Conservation (phyloP, 2,888 invertebrate species). For the Oxytorus armatus region DNA sequence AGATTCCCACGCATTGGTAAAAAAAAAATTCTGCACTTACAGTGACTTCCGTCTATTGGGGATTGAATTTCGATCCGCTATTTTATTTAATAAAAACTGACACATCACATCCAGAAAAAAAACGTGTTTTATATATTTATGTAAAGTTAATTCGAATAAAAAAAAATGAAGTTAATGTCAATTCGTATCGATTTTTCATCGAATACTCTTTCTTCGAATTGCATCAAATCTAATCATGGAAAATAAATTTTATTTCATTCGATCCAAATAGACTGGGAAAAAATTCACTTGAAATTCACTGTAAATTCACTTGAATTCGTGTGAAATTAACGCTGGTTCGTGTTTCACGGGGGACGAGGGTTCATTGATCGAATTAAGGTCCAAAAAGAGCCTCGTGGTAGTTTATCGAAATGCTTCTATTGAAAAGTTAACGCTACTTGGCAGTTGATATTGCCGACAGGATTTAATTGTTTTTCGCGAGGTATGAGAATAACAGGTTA, state of each 20-base stretch:
- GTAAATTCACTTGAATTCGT: neutral
- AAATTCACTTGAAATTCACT: neutral
- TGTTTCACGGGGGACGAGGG: constrained; percentile 6
- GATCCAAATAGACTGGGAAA: neutral
- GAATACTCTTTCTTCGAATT: neutral
- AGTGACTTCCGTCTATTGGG: neutral
- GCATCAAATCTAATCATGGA: neutral
- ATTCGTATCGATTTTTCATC: too few species aligned
- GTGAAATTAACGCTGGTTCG: constrained; percentile 1
- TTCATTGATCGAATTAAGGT: neutral
- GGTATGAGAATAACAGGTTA: neutral
- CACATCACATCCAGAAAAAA: constrained; percentile 13
- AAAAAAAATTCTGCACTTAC: constrained; percentile 19
- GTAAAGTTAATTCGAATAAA: neutral
- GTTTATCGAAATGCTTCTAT: too few species aligned
- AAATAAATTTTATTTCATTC: neutral
- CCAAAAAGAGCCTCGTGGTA: neutral
- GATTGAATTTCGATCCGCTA: too few species aligned
- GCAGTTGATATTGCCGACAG: neutral
- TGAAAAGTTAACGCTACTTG: neutral
- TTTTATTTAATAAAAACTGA: too few species aligned
- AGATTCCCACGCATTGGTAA: constrained; percentile 47
- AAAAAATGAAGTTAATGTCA: too few species aligned
- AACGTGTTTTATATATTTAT: neutral
- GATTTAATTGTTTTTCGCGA: neutral